phyloP scores from a whole-genome alignment of 2,113 vertebrate genomes.

The Campylomormyrus tamandua region DNA sequence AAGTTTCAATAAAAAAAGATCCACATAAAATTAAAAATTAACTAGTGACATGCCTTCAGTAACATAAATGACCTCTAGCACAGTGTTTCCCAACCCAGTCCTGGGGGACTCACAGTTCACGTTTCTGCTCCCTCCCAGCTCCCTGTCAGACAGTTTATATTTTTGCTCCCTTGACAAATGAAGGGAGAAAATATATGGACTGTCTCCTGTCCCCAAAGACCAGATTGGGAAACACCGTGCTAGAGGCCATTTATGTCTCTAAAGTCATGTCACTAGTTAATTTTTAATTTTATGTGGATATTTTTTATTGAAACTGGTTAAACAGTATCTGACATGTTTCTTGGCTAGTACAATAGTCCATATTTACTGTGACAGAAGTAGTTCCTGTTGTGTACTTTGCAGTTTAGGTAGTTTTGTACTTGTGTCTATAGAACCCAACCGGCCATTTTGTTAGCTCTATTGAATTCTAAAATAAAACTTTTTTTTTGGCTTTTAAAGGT shows the following conservation, averaged over 20 bases:
- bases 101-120: background rate
- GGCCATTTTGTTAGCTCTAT: background rate
- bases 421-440: background rate
- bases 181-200: background rate
- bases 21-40: background rate
- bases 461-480: background rate
- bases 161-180: background rate
- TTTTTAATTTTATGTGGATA: background rate
- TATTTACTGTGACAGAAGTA: background rate
- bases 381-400: background rate
- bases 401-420: background rate
- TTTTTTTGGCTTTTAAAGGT: background rate
- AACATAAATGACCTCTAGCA: background rate
- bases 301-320: background rate
- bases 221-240: background rate
- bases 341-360: background rate
- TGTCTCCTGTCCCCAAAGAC: background rate
- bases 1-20: background rate
- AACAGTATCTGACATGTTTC: background rate
- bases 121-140: background rate
- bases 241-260: background rate
- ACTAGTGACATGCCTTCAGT: background rate
- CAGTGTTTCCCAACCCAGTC: background rate
- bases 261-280: background rate
- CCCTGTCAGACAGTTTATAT: background rate